Base-by-base conservation (phyloP, 2,113 vertebrate species). In the Oncorhynchus gorbuscha region DNA sequence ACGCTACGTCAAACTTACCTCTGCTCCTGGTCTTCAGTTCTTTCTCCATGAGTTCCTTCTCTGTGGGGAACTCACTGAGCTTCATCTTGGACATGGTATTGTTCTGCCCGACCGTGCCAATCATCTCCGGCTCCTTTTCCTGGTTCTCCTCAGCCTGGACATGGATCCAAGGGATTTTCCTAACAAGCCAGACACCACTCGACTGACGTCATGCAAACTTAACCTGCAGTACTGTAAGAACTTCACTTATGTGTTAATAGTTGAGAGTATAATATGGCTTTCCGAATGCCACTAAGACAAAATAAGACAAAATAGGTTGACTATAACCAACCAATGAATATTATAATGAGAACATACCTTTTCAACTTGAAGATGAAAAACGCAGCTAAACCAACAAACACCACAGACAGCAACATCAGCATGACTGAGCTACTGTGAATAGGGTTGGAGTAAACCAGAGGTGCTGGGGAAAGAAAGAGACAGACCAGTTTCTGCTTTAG, bases 361-460 rank as follows among this genome's bases (percentile, higher is more conserved):
- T 99, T 99, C 87, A 99, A 99, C 84, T 98, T 98, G 94, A 98
- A 99, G 93, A 99, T 96, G 91, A 98, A 91, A 92, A 98, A 98
- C 73, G 96, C 94, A 13, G 95, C 95, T 87, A 98, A 86, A 85
- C 97, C 97, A 4, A 97, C 92, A 76, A 97, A 95, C 0, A 97
- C 97, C 85, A 97, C 95, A 0, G 95, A 96, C 59, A 98, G 79
- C 75, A 99, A 91, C 96, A 99, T 95, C 35, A 99, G 86, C 96
- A 98, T 95, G 0, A 97, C 97, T 0, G 97, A 97, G 73, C 96
- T 96, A 88, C 95, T 98, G 82, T 97, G 97, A 64, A 96, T 92
- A 0, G 94, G 79, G 72, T 93, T 94, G 70, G 96, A 94, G 85
- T 98, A 95, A 76, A 98, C 96, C 48, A 98, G 89, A 0, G 97